Evolutionary conservation across 2,113 vertebrate species (phyloP).

Genomic region (Corythoichthys haematopterus): DNA sequence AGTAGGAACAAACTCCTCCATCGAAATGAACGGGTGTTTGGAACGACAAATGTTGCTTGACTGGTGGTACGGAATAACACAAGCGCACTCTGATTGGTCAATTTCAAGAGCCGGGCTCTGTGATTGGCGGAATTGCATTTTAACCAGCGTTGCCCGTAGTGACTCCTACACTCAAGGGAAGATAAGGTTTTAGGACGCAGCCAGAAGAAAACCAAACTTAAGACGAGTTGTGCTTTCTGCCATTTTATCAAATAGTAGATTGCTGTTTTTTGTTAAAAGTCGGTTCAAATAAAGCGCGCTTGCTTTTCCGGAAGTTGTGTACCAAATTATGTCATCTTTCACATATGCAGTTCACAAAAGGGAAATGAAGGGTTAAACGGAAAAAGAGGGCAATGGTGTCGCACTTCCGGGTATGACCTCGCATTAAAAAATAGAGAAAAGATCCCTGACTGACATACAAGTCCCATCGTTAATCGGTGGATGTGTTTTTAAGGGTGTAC

Average conservation of each 20-base stretch:
- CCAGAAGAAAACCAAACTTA: background rate
- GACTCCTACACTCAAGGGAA: slow-evolving; percentile 37
- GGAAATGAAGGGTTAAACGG: background rate
- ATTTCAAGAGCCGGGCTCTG: slow-evolving; percentile 24
- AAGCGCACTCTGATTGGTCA: slow-evolving; percentile 45
- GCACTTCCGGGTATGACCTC: slow-evolving; percentile 17
- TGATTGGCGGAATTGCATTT: slow-evolving; percentile 55
- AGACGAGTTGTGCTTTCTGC: background rate
- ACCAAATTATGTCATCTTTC: background rate
- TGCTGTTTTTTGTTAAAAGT: background rate
- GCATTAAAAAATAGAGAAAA: background rate
- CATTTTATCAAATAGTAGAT: background rate
- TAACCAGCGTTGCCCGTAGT: slow-evolving; percentile 41
- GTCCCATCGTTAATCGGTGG: too few species aligned
- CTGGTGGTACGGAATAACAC: background rate
- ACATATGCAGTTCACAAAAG: background rate
- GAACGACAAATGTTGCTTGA: background rate
- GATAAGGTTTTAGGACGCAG: background rate
- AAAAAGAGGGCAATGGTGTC: slow-evolving; percentile 5
- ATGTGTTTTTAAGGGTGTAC: background rate
- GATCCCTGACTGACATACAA: too few species aligned
- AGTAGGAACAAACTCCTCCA: background rate
- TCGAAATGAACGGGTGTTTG: background rate
- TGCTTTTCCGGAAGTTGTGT: background rate
- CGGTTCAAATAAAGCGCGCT: background rate